Evolutionary conservation across 2,797 vertebrate genomes (phyloP), one percentile per base, ranked within the genome.

Genomic region (Micrastur ruficollis): DNA sequence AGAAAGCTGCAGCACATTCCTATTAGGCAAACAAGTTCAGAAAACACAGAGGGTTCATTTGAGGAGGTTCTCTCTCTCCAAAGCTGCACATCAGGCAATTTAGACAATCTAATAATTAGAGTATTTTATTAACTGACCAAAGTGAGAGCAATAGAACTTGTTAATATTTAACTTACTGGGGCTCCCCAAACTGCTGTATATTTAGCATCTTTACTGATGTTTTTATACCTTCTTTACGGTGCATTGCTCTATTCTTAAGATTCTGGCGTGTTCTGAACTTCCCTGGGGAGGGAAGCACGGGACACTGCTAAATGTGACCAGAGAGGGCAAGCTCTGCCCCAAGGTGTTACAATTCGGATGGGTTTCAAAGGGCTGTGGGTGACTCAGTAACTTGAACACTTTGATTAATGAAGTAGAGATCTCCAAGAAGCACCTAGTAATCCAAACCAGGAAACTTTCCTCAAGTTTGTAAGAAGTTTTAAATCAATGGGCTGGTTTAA

Each of bases 71-170:
- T 58, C 52, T 11, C 34, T 19, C 63, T 50, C 65, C 40, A 65
- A 86, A 83, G 38, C 68, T 61, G 56, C 61, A 5, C 34, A 85
- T 61, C 70, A 72, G 73, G 76, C 59, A 78, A 72, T 92, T 94
- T 23, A 94, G 40, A 17, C 67, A 27, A 63, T 16, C 19, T 21
- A 68, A 86, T 85, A 80, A 97, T 85, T 67, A 52, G 46, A 56
- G 38, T 32, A 83, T 93, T 94, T 93, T 29, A 96, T 93, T 88
- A 92, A 88, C 79, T 68, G 72, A 55, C 86, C 58, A 13, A 68
- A 71, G 61, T 4, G 76, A 61, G 91, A 93, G 74, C 85, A 50
- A 38, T 34, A 92, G 86, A 68, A 89, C 10, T 21, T 17, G 71
- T 86, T 81, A 66, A 62, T 66, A 20, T 75, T 95, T 66, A 81